Base-by-base conservation (phyloP, 1,140 invertebrate genomes). In the Prorops nasuta region DNA sequence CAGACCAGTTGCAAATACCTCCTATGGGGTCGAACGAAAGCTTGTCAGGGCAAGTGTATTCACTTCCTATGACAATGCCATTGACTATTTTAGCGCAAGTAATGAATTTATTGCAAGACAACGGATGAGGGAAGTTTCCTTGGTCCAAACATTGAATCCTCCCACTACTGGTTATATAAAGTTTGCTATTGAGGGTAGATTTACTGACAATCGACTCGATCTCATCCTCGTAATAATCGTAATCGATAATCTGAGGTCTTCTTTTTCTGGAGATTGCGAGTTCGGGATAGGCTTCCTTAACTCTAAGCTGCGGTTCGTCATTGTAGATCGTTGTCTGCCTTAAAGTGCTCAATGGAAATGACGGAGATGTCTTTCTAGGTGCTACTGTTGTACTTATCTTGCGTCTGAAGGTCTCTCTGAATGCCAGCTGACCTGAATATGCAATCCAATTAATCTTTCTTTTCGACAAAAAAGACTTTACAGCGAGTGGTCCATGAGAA, bases 1-100 rank as follows among this genome's bases (percentile, higher is more conserved):
- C 84, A 1, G 88, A 86, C 90, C 90, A 93, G 69, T 93, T 93
- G 66, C 92, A 94, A 54, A 93, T 93, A 16, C 90, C 90, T 14
- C 91, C 91, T 3, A 92, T 84, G 1, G 90, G 90, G 72, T 94
- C 91, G 67, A 91, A 94, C 45, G 88, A 88, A 0, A 94, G 74
- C 18, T 86, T 86, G 46, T 85, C 84, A 0, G 91, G 91, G 68
- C 91, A 94, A 1, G 89, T 89, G 71, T 93, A 93, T 53, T 91
- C 90, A 83, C 89, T 93, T 2, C 89, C 90, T 0, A 90, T 71
- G 0, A 91, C 81, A 16, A 82, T 79, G 22, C 86, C 85, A 58
- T 84, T 87, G 38, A 90, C 88, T 77, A 91, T 89, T 66, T 84
- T 84, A 0, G 90, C 87, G 67, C 91, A 94, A 6, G 87, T 90